phyloP scores from a whole-genome alignment of 30 jellyfish, hydroid and myxozoan genomes.

The Kudoa iwatai region DNA sequence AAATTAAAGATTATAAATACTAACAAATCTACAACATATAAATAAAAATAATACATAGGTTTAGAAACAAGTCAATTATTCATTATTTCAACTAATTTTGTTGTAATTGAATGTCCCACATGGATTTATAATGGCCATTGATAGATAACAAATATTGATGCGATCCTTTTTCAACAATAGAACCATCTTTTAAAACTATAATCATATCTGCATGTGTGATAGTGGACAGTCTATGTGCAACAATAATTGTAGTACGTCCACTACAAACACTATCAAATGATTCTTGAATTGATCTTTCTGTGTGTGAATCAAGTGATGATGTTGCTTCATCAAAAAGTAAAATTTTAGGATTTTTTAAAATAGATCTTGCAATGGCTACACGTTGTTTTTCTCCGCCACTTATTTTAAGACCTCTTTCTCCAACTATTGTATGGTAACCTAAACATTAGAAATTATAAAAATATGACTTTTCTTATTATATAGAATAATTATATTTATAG shows the following conservation, averaged over 20 bases:
- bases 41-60: no score
- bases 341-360: slow-evolving; percentile 57
- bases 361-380: slow-evolving; percentile 79
- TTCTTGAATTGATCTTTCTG: slow-evolving; percentile 66
- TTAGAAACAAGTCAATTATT: no score
- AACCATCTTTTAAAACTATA: slow-evolving; percentile 52
- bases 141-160: no score
- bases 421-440: slow-evolving; percentile 57
- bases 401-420: slow-evolving; percentile 75
- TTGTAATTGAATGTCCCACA: slow-evolving; percentile 76
- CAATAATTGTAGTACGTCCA: slow-evolving; percentile 34
- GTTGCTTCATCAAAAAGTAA: slow-evolving; percentile 88
- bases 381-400: slow-evolving; percentile 97
- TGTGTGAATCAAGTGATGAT: slow-evolving; percentile 60
- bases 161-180: slow-evolving; percentile 57
- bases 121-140: slow-evolving; percentile 14
- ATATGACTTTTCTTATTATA: no score
- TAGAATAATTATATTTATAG: no score
- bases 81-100: no score
- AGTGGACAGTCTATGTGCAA: slow-evolving; percentile 86
- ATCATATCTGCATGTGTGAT: slow-evolving; percentile 55
- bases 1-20: no score
- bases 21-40: no score
- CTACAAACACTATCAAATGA: slow-evolving; percentile 35
- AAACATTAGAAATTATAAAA: slow-evolving; percentile 1